Evolutionary conservation across 2,888 invertebrate species (phyloP).

Genomic region (Morpho helenor): DNA sequence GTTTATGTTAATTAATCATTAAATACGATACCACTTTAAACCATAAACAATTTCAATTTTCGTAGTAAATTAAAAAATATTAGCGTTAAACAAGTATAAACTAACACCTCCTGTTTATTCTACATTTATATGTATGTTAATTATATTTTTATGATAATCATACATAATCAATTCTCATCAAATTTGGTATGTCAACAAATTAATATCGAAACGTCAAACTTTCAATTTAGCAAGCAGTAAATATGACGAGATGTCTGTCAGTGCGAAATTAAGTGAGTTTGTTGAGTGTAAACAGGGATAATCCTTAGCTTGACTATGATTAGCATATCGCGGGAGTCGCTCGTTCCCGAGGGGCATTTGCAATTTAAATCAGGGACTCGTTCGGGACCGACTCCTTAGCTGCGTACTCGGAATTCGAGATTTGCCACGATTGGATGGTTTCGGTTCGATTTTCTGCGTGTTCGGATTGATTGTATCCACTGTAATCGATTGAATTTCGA

Average conservation of each 20-base stretch:
- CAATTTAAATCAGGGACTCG: constrained; percentile 78
- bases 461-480: constrained; percentile 71
- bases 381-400: constrained; percentile 72
- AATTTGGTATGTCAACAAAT: too few relatives aligned
- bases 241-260: constrained; percentile 67
- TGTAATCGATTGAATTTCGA: constrained; percentile 42
- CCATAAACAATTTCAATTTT: too few relatives aligned
- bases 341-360: constrained; percentile 70
- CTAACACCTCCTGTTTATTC: too few relatives aligned
- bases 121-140: too few relatives aligned
- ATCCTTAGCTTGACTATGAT: constrained; percentile 78
- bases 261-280: constrained; percentile 77
- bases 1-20: too few relatives aligned
- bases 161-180: too few relatives aligned
- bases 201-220: neutral
- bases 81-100: too few relatives aligned
- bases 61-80: too few relatives aligned
- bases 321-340: constrained; percentile 78
- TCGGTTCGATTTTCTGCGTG: constrained; percentile 76
- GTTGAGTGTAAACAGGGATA: constrained; percentile 79
- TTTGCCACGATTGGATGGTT: constrained; percentile 76
- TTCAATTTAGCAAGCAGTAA: constrained; percentile 35
- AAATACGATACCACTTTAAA: too few relatives aligned
- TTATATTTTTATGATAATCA: too few relatives aligned
- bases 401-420: constrained; percentile 72